These are phyloP conservation scores for Channa striata DNA, from an alignment of 2,797 vertebrate species.

Conservation along the genomic window DNA sequence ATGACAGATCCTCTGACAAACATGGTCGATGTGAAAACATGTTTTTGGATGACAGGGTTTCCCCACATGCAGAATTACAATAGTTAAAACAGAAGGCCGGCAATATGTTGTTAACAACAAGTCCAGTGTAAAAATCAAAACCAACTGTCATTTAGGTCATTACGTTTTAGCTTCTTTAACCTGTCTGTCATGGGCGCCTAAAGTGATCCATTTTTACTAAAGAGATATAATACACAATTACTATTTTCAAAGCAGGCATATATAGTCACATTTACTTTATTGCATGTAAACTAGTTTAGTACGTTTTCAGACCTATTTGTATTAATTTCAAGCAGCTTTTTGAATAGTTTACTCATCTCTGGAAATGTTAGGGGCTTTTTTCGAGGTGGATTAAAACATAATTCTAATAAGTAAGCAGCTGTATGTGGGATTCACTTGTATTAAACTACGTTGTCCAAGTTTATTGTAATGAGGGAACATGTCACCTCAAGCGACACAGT, in stretches of 20 bases:
- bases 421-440: neutral
- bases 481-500: neutral
- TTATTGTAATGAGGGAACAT: neutral
- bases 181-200: no score
- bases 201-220: no score
- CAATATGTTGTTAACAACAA: no score
- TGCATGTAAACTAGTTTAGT: no score
- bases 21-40: constrained; percentile 79
- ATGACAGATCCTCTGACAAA: constrained; percentile 60
- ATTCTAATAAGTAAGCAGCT: neutral
- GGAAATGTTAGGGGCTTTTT: neutral
- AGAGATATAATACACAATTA: no score
- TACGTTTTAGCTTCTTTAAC: no score
- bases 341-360: neutral
- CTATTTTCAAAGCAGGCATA: no score
- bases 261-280: no score
- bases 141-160: neutral
- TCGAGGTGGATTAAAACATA: neutral
- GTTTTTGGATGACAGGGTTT: constrained; percentile 69
- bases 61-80: neutral
- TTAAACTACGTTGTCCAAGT: neutral
- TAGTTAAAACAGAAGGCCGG: no score
- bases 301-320: neutral
- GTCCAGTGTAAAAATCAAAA: neutral
- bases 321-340: neutral